Conservation (phyloP, 2,113 vertebrate genomes). For the Boulengeromyrus knoepffleri region DNA sequence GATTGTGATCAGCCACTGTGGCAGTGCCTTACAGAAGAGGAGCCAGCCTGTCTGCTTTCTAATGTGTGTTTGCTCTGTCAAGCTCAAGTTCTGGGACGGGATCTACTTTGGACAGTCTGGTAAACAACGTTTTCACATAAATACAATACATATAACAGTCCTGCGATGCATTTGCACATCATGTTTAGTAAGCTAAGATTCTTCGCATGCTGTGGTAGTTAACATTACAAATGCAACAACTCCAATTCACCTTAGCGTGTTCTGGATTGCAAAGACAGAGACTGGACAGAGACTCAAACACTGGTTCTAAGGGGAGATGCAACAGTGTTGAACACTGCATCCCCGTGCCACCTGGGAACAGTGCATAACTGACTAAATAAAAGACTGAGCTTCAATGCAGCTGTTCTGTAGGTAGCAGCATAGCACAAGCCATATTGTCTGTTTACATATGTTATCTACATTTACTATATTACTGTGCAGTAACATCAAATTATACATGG, state of each 20-base stretch:
- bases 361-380: neutral
- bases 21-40: too few species aligned
- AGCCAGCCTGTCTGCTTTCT: neutral
- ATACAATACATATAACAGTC: neutral
- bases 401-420: neutral
- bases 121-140: neutral
- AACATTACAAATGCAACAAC: neutral
- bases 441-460: neutral
- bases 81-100: neutral
- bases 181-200: neutral
- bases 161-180: neutral
- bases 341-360: neutral
- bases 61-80: neutral
- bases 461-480: neutral
- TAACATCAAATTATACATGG: neutral
- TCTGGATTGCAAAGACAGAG: neutral
- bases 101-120: neutral
- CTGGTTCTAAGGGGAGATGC: neutral
- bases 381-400: neutral
- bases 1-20: neutral
- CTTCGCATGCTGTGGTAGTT: neutral
- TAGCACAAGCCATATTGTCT: neutral
- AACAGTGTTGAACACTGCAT: neutral
- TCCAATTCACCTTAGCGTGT: neutral
- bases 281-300: neutral